phyloP scores from a whole-genome alignment of 2,113 vertebrate species.

The Baryphthengus martii region DNA sequence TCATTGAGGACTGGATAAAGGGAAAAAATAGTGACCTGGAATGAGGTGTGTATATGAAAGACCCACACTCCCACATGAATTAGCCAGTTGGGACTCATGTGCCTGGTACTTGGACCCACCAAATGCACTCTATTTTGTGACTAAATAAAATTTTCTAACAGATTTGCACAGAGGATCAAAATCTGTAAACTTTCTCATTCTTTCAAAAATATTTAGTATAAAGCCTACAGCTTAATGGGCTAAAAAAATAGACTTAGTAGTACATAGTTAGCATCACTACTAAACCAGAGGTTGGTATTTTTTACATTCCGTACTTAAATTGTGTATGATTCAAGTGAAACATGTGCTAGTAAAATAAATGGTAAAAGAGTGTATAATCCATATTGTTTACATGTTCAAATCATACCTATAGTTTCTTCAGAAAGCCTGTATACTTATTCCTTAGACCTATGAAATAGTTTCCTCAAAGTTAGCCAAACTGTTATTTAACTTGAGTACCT shows the following conservation, averaged over 20 bases:
- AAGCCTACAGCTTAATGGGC: constrained; percentile 25
- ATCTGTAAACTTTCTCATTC: constrained; percentile 36
- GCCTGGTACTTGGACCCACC: not conserved
- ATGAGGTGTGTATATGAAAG: not conserved
- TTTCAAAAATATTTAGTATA: constrained; percentile 23
- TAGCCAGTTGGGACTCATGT: not conserved
- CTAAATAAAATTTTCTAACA: constrained; percentile 47
- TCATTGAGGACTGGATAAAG: not conserved
- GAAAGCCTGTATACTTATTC: not conserved
- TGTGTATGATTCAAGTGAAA: not conserved
- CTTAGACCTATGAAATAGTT: not conserved
- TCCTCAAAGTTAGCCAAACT: not conserved
- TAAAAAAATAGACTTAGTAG: not conserved
- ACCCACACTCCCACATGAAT: not conserved
- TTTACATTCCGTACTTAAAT: not conserved
- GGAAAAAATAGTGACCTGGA: not conserved
- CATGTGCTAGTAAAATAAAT: not conserved
- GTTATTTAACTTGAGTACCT: not conserved
- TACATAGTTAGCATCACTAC: not conserved
- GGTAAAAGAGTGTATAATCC: not conserved
- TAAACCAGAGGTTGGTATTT: not conserved
- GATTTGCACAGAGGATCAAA: constrained; percentile 27
- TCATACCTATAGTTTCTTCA: not conserved
- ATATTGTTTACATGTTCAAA: not conserved
- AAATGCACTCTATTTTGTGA: constrained; percentile 25